Percentiles rank a stretch among this genome's conserved stretches.
phyloP scores from a whole-genome alignment of 2,888 invertebrate genomes.

The Asteroscopus sphinx region DNA sequence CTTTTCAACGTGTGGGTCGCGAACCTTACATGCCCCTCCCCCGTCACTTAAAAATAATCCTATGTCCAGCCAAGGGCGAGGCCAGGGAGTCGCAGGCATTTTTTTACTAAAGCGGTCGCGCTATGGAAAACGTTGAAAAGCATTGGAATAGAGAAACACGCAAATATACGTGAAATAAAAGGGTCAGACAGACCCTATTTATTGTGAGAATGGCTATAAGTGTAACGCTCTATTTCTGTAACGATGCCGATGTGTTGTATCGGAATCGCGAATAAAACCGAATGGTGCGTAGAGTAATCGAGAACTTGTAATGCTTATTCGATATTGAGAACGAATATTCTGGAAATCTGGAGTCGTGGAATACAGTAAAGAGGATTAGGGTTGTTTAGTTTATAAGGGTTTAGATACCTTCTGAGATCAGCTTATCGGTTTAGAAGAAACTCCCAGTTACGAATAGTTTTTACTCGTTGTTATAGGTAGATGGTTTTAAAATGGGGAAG shows the following conservation, averaged over 20 bases:
- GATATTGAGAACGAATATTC: conserved; percentile 37
- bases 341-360: conserved; percentile 16
- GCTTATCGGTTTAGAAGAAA: too few species aligned
- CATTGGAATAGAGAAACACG: background rate
- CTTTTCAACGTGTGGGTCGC: too few species aligned
- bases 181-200: conserved; percentile 15
- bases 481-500: too few species aligned
- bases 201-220: conserved; percentile 1
- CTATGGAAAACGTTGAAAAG: too few species aligned
- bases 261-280: conserved; percentile 22
- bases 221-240: conserved; percentile 5
- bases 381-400: background rate
- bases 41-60: too few species aligned
- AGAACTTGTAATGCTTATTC: conserved; percentile 39
- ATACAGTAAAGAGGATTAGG: too few species aligned
- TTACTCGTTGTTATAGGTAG: too few species aligned
- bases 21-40: too few species aligned
- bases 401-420: background rate
- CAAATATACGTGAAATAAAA: conserved; percentile 13
- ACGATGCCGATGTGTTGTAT: background rate
- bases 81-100: too few species aligned
- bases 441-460: too few species aligned
- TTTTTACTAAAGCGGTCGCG: too few species aligned
- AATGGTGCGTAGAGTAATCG: conserved; percentile 13
- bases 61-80: too few species aligned